Evolutionary conservation across 2,113 vertebrate species (phyloP).

Genomic region (Trematocara stigmaticum): DNA sequence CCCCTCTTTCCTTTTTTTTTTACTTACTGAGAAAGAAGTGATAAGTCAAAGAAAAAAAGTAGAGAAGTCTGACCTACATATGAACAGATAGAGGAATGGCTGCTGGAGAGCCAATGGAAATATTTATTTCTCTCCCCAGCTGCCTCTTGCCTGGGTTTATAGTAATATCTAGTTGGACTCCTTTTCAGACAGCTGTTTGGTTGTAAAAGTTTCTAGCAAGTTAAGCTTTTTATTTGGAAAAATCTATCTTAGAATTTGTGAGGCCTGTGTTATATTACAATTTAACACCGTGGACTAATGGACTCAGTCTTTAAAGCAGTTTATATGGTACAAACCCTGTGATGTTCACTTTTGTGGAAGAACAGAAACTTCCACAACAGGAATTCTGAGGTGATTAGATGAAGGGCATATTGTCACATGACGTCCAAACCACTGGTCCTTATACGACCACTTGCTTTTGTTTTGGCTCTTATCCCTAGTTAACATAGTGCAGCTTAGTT

Average conservation of each 20-base stretch:
- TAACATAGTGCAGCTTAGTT: background rate
- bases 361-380: background rate
- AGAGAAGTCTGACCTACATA: conserved; percentile 60
- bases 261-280: background rate
- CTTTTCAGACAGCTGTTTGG: conserved; percentile 38
- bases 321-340: background rate
- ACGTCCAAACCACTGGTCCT: background rate
- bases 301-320: background rate
- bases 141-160: conserved; percentile 12
- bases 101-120: conserved; percentile 41
- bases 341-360: background rate
- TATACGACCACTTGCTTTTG: background rate
- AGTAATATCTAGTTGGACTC: conserved; percentile 23
- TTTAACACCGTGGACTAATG: background rate
- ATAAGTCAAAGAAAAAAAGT: conserved; percentile 19
- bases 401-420: background rate
- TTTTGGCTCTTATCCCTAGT: background rate
- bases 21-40: conserved; percentile 21
- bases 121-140: conserved; percentile 38
- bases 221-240: conserved; percentile 8
- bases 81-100: conserved; percentile 21
- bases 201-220: background rate
- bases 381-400: background rate
- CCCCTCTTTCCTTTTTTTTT: background rate
- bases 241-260: background rate